Conservation (phyloP, 2,797 vertebrate genomes). For the Heterohyrax brucei region DNA sequence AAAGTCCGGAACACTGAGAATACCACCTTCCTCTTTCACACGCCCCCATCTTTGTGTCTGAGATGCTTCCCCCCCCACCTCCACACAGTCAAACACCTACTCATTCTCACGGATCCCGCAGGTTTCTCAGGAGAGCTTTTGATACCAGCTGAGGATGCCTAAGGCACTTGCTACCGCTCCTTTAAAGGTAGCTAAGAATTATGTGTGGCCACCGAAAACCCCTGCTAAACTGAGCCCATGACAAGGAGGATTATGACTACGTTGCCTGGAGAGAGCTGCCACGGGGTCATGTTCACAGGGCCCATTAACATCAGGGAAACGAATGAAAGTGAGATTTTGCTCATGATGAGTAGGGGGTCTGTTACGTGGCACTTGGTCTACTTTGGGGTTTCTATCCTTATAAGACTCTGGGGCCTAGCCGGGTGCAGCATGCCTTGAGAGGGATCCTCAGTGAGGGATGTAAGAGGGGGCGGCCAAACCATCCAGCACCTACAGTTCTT, state of each 20-base stretch:
- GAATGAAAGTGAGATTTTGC: neutral
- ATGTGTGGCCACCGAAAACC: neutral
- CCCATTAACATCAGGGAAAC: neutral
- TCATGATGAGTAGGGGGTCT: neutral
- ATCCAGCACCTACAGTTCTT: neutral
- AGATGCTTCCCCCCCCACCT: neutral
- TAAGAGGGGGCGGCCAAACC: neutral
- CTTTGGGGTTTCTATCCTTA: neutral
- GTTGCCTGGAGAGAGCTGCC: neutral
- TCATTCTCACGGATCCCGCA: slow-evolving; percentile 13
- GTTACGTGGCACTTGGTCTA: neutral
- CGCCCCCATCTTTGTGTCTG: neutral
- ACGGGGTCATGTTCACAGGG: neutral
- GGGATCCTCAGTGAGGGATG: neutral
- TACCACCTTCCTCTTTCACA: neutral
- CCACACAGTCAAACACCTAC: neutral
- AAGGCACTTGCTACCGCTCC: neutral
- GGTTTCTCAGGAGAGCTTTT: neutral
- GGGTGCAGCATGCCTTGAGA: neutral
- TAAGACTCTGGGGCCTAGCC: neutral
- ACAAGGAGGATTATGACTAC: neutral
- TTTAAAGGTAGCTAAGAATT: neutral
- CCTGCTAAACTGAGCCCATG: neutral
- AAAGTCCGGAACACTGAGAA: neutral
- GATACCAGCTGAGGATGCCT: neutral